Evolutionary conservation across 2,113 vertebrate genomes (phyloP), one percentile per base, ranked within the genome.

Genomic region (Psammodynastes pulverulentus): DNA sequence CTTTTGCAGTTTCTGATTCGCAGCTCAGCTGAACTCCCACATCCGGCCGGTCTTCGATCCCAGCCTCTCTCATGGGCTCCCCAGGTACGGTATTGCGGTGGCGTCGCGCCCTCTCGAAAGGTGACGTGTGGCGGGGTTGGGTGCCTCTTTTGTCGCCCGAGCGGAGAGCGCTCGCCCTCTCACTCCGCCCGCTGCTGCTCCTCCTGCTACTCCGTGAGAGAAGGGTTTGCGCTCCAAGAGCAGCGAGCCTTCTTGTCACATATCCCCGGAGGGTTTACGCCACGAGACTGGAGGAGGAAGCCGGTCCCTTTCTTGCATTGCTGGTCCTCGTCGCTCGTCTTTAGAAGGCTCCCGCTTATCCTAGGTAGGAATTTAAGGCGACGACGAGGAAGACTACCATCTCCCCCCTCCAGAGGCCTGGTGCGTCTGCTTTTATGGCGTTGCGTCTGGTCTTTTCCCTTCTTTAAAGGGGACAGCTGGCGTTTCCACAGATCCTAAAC

Each of bases 41-140:
- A 45, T 43, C 54, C 67, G 29, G 87, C 86, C 9, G 48, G 9
- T 54, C 54, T 51, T 43, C 72, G 62, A 51, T 34, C 29, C 6
- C 67, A 67, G 90, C 45, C 67, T 88, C 45, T 88, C 86, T 84
- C 88, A 92, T 92, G 91, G 91, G 91, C 91, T 94, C 91, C 9
- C 93, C 93, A 92, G 93, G 93, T 92, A 89, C 4, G 86, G 48
- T 43, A 29, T 51, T 1, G 49, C 19, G 43, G 3, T 46, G 34
- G 34, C 26, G 51, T 26, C 1, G 52, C 46, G 21, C 54, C 6
- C 1, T 43, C 89, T 34, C 6, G 7, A 26, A 23, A 45, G 24
- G 54, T 89, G 49, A 52, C 72, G 72, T 8, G 72, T 17, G n/a
- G 34, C 34, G 34, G 24, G 10, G 67, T 2, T 26, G 90, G n/a